Base-by-base conservation (phyloP, 2,888 invertebrate genomes). In the Zygaena filipendulae region DNA sequence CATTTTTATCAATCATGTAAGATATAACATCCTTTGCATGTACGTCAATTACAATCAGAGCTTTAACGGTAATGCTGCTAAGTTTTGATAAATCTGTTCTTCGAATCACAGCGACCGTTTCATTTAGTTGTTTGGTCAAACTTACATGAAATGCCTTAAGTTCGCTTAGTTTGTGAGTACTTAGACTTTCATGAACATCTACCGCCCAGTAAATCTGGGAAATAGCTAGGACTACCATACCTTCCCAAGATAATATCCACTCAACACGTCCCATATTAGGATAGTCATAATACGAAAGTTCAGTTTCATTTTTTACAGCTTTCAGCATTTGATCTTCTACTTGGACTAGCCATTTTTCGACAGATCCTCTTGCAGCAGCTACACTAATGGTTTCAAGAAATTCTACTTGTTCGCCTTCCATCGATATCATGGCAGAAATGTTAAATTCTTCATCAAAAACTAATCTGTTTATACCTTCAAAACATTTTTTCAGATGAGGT, bases 401-500 rank as follows among this genome's bases (percentile, higher is more conserved):
- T 35, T 77, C 72, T 0, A 91, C 82, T 58, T 85, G 83, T 68
- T 94, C 93, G 8, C 83, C 82, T 74, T 89, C 86, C 68, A 87
- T 86, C 41, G 91, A 91, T 51, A 85, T 83, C 88, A 94, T 90
- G 6, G 87, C 83, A 30, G 82, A 82, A 49, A 94, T 92, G 57
- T 90, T 87, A 36, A 88, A 70, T 21, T 85, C 82, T 3, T 77
- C 61, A 45, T 90, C 89, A 57, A 93, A 92, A 27, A 84, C 81
- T 9, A 94, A 72, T 49, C 83, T 85, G 35, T 86, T 84, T 30
- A 94, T 92, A 25, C 91, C 93, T 70, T 93, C 92, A 59, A 94
- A 94, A 62, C 92, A 92, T 70, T 93, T 93, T 55, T 90, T 89
- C 30, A 94, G 69, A 74, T 93, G 91, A 1, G 92, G 92, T 60